Conservation (phyloP, 92 coral and sea anemone species). For the Epizoanthus scotinus region DNA sequence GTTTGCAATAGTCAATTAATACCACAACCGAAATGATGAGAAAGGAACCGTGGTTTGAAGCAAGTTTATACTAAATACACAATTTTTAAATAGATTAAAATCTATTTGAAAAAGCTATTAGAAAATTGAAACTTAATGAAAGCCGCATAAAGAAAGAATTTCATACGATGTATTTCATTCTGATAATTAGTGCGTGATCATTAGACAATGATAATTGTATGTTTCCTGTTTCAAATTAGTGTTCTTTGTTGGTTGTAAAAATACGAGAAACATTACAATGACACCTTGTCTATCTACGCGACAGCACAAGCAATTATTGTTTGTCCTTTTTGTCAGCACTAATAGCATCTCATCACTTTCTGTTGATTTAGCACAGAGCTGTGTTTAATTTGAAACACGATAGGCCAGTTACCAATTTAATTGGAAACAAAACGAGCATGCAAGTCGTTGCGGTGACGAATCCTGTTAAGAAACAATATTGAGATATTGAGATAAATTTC, state of each 20-base stretch:
- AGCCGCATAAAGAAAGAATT: neutral
- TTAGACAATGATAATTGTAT: neutral
- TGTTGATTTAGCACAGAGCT: slow-evolving; percentile 2
- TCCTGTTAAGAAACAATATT: no score
- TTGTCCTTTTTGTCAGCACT: neutral
- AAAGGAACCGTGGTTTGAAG: no score
- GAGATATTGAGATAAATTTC: no score
- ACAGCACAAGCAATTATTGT: neutral
- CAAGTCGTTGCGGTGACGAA: no score
- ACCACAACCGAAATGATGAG: no score
- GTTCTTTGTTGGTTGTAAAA: neutral
- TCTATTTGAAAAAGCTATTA: no score
- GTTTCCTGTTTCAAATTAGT: neutral
- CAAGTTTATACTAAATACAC: no score
- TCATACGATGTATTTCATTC: neutral
- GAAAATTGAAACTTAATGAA: no score
- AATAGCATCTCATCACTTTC: neutral
- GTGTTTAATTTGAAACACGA: slow-evolving; percentile 29
- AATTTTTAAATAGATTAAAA: no score
- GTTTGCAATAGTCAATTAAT: no score
- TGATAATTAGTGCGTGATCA: neutral
- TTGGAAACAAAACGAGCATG: no score
- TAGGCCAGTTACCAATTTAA: no score
- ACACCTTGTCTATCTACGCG: neutral
- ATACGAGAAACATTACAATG: neutral